Evolutionary conservation across 2,888 invertebrate genomes (phyloP).

Genomic region (Eilema sororculum): DNA sequence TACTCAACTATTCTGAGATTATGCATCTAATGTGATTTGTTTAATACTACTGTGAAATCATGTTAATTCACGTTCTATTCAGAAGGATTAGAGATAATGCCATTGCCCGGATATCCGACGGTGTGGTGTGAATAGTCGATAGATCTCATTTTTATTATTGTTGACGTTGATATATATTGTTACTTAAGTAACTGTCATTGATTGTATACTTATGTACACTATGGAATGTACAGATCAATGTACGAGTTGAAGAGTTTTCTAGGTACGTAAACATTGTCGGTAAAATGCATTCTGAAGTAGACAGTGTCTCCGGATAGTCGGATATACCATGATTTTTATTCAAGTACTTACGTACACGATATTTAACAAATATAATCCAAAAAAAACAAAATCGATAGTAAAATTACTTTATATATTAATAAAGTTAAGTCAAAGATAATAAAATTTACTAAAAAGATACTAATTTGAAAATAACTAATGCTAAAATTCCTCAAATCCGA

Average conservation of each 20-base stretch:
- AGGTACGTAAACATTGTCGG: not conserved
- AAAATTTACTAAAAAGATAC: not conserved
- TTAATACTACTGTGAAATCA: slow-evolving; percentile 25
- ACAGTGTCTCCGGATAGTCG: not conserved
- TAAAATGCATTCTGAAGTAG: not conserved
- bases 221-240: no score
- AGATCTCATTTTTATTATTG: not conserved
- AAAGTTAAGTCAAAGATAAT: not conserved
- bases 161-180: not conserved
- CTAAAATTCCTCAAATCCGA: not conserved
- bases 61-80: not conserved
- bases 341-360: no score
- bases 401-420: not conserved
- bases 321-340: no score
- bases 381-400: not conserved
- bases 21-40: slow-evolving; percentile 41
- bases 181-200: no score
- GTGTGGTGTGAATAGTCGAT: not conserved
- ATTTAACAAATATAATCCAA: not conserved
- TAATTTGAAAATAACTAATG: not conserved
- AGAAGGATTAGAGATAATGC: not conserved
- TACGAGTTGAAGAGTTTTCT: not conserved
- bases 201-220: no score
- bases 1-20: slow-evolving; percentile 47
- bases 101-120: not conserved